Base-by-base conservation (phyloP, 2,797 vertebrate species). In the Menidia menidia region DNA sequence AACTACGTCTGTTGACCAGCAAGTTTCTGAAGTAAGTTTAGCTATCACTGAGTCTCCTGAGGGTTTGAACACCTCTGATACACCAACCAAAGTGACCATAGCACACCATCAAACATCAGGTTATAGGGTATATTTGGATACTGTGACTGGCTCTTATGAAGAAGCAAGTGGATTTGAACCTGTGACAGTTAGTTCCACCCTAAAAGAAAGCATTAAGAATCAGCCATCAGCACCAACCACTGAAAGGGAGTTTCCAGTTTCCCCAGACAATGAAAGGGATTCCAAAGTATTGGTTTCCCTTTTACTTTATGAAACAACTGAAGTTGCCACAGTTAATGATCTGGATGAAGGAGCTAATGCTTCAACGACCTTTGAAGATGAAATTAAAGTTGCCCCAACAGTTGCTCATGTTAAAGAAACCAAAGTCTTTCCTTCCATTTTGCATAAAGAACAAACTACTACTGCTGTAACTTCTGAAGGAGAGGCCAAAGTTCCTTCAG, bases 161-260 rank as follows among this genome's bases (percentile, higher is more conserved):
- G 92, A 90, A 25, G 82, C 83, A 68, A 90, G 89, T 75, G 90
- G 87, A 56, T 64, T 84, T 16, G 89, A 89, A 71, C 73, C 81
- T 58, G 57, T 16, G 31, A 66, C 67, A 41, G 31, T 70, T 51
- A 64, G 19, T 44, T 48, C 47, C 50, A 63, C n/a, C 19, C 25
- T 68, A 58, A 60, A 3, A 56, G 81, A 83, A 35, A 69, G 55
- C 0, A 2, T 51, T 30, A 43, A 60, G 70, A 4, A 64, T 68
- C 35, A 7, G 10, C 7, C 35, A 6, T 39, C 35, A 6, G 1
- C 18, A 32, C 32, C 51, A 56, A 65, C 54, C 0, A 3, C 15
- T 32, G 61, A 77, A 43, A 60, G 64, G 42, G 25, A 77, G 12
- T 9, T 18, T 35, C n/a, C 12, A 6, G 13, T 59, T 35, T 6